Evolutionary conservation across 2,888 invertebrate species (phyloP).

Genomic region (Colostygia pectinataria): DNA sequence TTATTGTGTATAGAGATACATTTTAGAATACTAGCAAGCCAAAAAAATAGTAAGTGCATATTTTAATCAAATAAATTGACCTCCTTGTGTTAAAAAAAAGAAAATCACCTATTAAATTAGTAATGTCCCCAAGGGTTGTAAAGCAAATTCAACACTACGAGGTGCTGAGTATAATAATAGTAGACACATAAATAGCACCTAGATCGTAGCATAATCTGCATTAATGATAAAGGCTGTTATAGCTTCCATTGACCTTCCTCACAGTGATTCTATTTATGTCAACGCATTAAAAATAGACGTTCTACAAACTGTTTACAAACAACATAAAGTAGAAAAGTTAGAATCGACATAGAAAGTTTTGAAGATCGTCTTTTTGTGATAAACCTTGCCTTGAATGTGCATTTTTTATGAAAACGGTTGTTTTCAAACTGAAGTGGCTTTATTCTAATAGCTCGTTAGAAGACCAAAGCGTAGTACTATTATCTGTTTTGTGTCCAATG

Average conservation of each 20-base stretch:
- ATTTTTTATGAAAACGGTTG: background rate
- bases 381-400: background rate
- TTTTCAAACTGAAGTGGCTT: background rate
- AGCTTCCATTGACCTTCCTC: constrained; percentile 25
- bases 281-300: constrained; percentile 15
- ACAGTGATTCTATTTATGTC: constrained; percentile 21
- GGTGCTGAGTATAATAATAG: constrained; percentile 44
- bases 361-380: background rate
- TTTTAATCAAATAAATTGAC: no score
- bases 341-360: background rate
- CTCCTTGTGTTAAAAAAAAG: no score
- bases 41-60: no score
- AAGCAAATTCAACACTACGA: constrained; percentile 34
- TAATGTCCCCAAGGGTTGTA: constrained; percentile 31
- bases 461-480: no score
- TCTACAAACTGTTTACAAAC: constrained; percentile 20
- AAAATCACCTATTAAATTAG: constrained; percentile 35
- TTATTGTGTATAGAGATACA: no score
- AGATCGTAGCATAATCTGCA: constrained; percentile 40
- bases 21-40: no score
- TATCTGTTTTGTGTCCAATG: no score
- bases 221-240: constrained; percentile 43
- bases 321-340: constrained; percentile 1
- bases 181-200: constrained; percentile 36
- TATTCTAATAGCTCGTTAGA: no score